A percentile compares a stretch with the other conserved stretches of the same genome.
phyloP scores from a whole-genome alignment of 2,888 invertebrate genomes.

The Zygothrica quintamaculata region DNA sequence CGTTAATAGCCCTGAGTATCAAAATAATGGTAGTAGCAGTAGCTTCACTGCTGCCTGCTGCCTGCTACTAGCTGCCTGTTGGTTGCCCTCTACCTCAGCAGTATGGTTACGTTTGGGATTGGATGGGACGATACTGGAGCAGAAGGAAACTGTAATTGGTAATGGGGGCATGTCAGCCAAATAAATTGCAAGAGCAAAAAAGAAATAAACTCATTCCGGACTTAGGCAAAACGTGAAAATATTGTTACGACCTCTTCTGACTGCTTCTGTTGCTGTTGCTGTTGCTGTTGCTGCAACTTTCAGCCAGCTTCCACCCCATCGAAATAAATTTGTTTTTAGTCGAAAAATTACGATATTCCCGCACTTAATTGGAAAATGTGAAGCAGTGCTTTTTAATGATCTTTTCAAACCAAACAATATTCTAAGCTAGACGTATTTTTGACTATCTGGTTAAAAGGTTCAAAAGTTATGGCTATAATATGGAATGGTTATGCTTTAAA shows the following conservation, averaged over 20 bases:
- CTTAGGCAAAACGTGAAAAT: constrained; percentile 81
- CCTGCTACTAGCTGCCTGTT: constrained; percentile 42
- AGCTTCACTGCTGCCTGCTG: constrained; percentile 30
- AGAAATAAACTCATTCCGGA: constrained; percentile 79
- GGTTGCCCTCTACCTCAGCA: constrained; percentile 31
- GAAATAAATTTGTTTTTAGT: constrained; percentile 76
- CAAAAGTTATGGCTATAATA: no score
- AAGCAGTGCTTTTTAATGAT: constrained; percentile 71
- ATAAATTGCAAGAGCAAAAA: constrained; percentile 75
- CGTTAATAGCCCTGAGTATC: constrained; percentile 78
- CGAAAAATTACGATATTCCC: constrained; percentile 68
- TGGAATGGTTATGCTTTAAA: no score
- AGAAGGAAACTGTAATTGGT: constrained; percentile 18
- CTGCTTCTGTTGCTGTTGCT: constrained; percentile 8
- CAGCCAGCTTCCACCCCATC: constrained; percentile 49
- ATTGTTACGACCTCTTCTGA: constrained; percentile 77
- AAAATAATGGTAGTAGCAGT: constrained; percentile 71
- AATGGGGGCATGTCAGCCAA: constrained; percentile 31
- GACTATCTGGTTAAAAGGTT: background rate
- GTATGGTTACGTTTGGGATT: constrained; percentile 31
- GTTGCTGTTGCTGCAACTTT: constrained; percentile 23
- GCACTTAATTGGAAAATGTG: constrained; percentile 73
- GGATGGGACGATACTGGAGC: constrained; percentile 32
- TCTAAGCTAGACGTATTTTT: constrained; percentile 6
- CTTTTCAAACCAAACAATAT: constrained; percentile 47